Evolutionary conservation across 2,113 vertebrate genomes (phyloP).

Genomic region (Chitala chitala): DNA sequence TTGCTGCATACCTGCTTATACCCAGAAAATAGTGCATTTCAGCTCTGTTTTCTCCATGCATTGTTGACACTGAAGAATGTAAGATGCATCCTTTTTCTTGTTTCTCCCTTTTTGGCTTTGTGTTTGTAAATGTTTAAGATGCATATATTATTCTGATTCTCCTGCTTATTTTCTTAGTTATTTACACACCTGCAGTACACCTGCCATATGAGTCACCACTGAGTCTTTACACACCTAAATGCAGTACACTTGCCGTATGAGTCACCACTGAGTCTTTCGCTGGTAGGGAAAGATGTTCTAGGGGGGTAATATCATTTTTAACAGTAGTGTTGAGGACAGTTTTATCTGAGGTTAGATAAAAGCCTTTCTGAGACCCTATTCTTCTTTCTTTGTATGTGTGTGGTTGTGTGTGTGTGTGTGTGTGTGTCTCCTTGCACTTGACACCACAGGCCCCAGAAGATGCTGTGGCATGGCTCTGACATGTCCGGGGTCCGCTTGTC

Average conservation of each 20-base stretch:
- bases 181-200: too few relatives aligned
- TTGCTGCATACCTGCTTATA: too few relatives aligned
- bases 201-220: neutral
- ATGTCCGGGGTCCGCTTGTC: conserved; percentile 64
- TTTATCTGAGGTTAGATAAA: too few relatives aligned
- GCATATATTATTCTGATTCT: too few relatives aligned
- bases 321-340: neutral
- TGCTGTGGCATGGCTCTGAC: conserved; percentile 86
- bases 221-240: too few relatives aligned
- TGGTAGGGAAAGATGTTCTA: neutral
- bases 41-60: too few relatives aligned
- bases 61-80: too few relatives aligned
- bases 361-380: neutral
- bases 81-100: too few relatives aligned
- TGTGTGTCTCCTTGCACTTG: neutral
- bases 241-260: neutral
- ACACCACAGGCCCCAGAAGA: conserved; percentile 78
- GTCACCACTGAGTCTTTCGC: neutral
- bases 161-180: too few relatives aligned
- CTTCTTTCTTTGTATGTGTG: neutral
- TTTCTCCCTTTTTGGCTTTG: too few relatives aligned
- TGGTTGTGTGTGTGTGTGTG: neutral
- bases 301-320: neutral
- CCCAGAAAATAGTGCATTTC: too few relatives aligned
- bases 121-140: too few relatives aligned